These are phyloP conservation scores for Quadriops clusia DNA, from an alignment of 2,888 invertebrate genomes.

Conservation along the genomic window DNA sequence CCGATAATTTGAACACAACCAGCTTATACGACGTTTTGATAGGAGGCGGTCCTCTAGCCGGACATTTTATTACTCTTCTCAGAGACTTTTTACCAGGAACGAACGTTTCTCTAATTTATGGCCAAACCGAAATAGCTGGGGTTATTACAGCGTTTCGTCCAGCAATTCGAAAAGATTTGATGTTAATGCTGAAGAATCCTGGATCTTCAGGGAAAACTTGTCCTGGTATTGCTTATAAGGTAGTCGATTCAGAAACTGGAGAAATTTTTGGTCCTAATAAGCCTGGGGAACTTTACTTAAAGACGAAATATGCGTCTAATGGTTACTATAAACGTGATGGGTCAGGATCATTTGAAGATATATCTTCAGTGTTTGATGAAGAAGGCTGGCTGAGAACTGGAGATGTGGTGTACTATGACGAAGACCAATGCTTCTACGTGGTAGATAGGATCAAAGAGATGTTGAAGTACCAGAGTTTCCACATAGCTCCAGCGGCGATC, in stretches of 20 bases:
- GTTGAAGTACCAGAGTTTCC: slow-evolving; percentile 40
- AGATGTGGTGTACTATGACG: slow-evolving; percentile 42
- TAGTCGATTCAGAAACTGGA: slow-evolving; percentile 36
- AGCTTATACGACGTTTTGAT: slow-evolving; percentile 21
- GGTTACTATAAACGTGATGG: slow-evolving; percentile 37
- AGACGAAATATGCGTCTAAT: slow-evolving; percentile 28
- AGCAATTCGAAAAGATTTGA: slow-evolving; percentile 21
- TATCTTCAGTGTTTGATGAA: no score
- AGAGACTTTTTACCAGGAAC: slow-evolving; percentile 30
- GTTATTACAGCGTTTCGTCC: slow-evolving; percentile 21
- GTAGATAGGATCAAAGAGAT: slow-evolving; percentile 42
- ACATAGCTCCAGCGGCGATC: slow-evolving; percentile 33
- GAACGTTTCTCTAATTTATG: slow-evolving; percentile 25
- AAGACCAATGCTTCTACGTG: slow-evolving; percentile 38
- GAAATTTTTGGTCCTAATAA: slow-evolving; percentile 37
- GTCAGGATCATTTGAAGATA: no score
- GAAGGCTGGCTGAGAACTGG: slow-evolving; percentile 42
- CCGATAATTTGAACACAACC: slow-evolving; percentile 27
- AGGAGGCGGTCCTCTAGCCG: slow-evolving; percentile 26
- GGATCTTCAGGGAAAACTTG: slow-evolving; percentile 23
- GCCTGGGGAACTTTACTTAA: slow-evolving; percentile 42
- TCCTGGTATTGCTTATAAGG: slow-evolving; percentile 26
- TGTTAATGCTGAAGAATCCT: slow-evolving; percentile 23
- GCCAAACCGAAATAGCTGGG: slow-evolving; percentile 31
- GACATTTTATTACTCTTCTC: slow-evolving; percentile 20